Evolutionary conservation across 2,797 vertebrate genomes (phyloP), one percentile per base, ranked within the genome.

Genomic region (Hydrocynus forskahlii): DNA sequence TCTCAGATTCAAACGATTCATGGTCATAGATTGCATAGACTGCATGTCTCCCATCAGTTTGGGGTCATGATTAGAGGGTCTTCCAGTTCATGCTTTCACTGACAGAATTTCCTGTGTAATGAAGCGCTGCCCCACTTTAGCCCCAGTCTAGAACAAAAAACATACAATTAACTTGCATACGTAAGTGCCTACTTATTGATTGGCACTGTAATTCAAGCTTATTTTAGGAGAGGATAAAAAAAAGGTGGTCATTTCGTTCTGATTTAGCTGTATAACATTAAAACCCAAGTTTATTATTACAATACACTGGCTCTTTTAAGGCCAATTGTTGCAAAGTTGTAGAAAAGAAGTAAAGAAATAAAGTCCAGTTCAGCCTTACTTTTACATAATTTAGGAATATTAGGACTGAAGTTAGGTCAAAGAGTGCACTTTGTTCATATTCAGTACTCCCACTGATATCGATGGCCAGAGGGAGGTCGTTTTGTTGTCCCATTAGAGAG

Each of bases 401-500:
- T 9, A 57, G 13, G 10, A 57, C 35, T 81, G 23, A 16, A 38
- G 5, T 19, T 50, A 5, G 9, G n/a, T 72, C 38, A 81, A 21
- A 64, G 25, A 54, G 75, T 81, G 71, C 72, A 29, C 63, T 69
- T 57, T 54, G 74, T 40, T 55, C n/a, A 66, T 66, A 80, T 79
- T 72, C 63, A 75, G 68, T 79, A 45, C 83, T 81, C 63, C 60
- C 69, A 72, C 54, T 83, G 76, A 84, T 83, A 52, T 67, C 76
- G 63, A 71, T 50, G 79, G 84, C 79, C 78, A 76, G 68, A 52
- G 17, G 62, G 7, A 10, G 8, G 81, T 86, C 72, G 85, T 69
- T 80, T 75, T 80, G 75, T 60, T 72, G 59, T 84, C 79, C 77
- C 68, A 84, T 88, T 86, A 85, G 81, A 68, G 79, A 52, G 75